Evolutionary conservation across 2,888 invertebrate genomes (phyloP), one percentile per base, ranked within the genome.

Genomic region (Lampropteryx suffumata): DNA sequence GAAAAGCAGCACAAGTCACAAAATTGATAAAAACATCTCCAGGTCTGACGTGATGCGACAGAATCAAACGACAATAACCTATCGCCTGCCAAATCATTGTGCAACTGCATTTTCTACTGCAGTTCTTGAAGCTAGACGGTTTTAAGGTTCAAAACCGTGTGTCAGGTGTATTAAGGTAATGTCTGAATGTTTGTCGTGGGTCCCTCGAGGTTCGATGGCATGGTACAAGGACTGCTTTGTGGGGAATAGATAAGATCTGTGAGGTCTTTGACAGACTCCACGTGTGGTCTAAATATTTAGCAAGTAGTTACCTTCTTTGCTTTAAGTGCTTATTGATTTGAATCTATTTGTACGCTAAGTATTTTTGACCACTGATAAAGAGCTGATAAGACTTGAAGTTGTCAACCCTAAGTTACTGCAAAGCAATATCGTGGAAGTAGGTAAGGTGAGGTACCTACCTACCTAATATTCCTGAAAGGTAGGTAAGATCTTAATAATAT

Each of bases 271-370:
- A 68, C 73, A 72, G 64, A 54, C 62, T 67, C 76, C 79, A 74
- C 72, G 82, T 84, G 84, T 84, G 84, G 84, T 81, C 82, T 74
- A 65, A 62, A 44, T 67, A 17, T 67, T 71, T 66, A 64, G 69
- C 62, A 59, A 68, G 64, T 61, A 57, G 30, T 10, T 62, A 54
- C 49, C 55, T n/a, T n/a, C n/a, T n/a, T 52, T 59, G 37, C 42
- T 56, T 44, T 50, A 48, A 47, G 46, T 50, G 55, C 52, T 50
- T 24, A 24, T 24, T 54, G 54, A 55, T 45, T 27, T 14, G 39
- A 24, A 47, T 43, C 45, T 46, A 36, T 43, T 29, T 30, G 28
- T 32, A 21, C 28, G 30, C 13, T 47, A 17, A 34, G 48, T 37
- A 42, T 27, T 17, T 30, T 30, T 32, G 24, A 14, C 21, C 35